A percentile compares a stretch with the other conserved stretches of the same genome.
These are phyloP conservation scores for Vanessa atalanta DNA, from an alignment of 1,140 invertebrate genomes.

Conservation along the genomic window DNA sequence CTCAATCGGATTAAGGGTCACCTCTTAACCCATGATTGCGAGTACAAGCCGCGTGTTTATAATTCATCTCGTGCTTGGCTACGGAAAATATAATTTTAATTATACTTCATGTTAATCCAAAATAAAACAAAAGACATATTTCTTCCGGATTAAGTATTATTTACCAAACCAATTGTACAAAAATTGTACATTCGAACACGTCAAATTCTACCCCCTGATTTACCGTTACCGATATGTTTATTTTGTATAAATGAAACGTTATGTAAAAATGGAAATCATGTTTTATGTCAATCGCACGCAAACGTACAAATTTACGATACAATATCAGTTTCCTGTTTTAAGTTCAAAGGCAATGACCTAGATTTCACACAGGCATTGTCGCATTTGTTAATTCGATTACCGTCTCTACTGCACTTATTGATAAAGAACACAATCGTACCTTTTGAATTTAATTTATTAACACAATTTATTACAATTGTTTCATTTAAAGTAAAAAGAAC, in stretches of 20 bases:
- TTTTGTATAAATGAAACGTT: neutral
- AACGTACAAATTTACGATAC: constrained; percentile 13
- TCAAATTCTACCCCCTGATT: neutral
- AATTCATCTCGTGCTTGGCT: too few relatives aligned
- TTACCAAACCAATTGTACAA: too few relatives aligned
- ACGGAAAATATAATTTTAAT: too few relatives aligned
- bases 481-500: too few relatives aligned
- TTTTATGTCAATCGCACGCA: constrained; percentile 8
- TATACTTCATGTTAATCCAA: too few relatives aligned
- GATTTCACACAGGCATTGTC: constrained; percentile 18
- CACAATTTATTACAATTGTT: too few relatives aligned
- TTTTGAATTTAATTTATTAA: neutral
- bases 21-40: too few relatives aligned
- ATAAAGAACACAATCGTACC: neutral
- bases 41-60: too few relatives aligned
- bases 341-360: constrained; percentile 31
- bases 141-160: too few relatives aligned
- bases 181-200: too few relatives aligned
- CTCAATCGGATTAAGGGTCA: too few relatives aligned
- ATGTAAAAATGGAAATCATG: constrained; percentile 3
- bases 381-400: constrained; percentile 10
- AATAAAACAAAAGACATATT: too few relatives aligned
- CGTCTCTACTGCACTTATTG: neutral
- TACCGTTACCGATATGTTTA: neutral
- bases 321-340: constrained; percentile 19